Percentiles rank a stretch among this genome's conserved stretches.
These are phyloP conservation scores for Hemichromis elongatus DNA, from an alignment of 2,113 vertebrate genomes.

Conservation along the genomic window DNA sequence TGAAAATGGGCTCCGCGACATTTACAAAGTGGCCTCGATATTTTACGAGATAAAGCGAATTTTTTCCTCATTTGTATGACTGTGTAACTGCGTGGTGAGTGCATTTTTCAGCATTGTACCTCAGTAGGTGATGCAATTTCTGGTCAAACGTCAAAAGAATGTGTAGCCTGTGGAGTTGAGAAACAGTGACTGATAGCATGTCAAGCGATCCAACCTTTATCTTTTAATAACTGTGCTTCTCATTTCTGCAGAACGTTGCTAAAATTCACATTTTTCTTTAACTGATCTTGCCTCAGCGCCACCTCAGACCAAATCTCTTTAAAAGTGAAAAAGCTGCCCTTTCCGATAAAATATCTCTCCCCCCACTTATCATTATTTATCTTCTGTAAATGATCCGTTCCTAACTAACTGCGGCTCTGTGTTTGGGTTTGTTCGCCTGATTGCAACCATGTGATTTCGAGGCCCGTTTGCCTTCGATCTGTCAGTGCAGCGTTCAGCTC, in stretches of 20 bases:
- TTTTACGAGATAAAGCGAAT: background rate
- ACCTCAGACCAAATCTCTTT: background rate
- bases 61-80: slow-evolving; percentile 22
- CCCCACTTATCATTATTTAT: background rate
- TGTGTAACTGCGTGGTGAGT: background rate
- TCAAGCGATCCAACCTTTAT: background rate
- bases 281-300: background rate
- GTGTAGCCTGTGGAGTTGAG: background rate
- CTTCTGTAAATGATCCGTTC: background rate
- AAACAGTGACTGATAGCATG: background rate
- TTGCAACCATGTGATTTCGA: slow-evolving; percentile 21
- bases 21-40: slow-evolving; percentile 18
- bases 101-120: background rate
- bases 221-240: background rate
- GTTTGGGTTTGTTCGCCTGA: background rate
- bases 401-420: background rate
- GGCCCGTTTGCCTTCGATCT: slow-evolving; percentile 26
- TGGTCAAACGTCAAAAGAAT: background rate
- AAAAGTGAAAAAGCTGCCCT: background rate
- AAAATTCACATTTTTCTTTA: background rate
- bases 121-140: slow-evolving; percentile 16
- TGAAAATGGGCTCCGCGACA: slow-evolving; percentile 5
- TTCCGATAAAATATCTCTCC: background rate
- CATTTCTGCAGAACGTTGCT: background rate
- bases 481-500: slow-evolving; percentile 37